phyloP scores from a whole-genome alignment of 2,113 vertebrate genomes.

The Garra rufa region DNA sequence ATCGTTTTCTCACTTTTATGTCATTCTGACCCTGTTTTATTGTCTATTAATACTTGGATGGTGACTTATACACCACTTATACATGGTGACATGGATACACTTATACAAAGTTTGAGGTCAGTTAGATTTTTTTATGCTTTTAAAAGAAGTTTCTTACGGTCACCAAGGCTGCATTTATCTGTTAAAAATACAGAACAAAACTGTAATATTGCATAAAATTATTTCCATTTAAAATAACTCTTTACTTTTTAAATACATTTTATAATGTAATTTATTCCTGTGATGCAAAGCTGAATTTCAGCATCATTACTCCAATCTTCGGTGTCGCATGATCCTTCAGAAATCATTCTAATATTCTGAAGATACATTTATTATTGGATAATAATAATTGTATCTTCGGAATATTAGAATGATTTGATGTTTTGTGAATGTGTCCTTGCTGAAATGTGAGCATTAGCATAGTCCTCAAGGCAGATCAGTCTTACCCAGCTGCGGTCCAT shows the following conservation, averaged over 20 bases:
- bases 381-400: too few relatives aligned
- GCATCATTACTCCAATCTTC: not conserved
- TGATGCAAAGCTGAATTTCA: not conserved
- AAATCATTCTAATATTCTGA: not conserved
- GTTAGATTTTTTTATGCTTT: not conserved
- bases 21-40: not conserved
- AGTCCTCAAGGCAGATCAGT: not conserved
- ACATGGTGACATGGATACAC: too few relatives aligned
- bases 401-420: too few relatives aligned
- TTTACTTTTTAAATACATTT: not conserved
- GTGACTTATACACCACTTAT: not conserved
- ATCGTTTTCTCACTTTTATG: not conserved
- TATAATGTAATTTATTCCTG: not conserved
- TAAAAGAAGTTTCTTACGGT: not conserved
- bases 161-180: not conserved
- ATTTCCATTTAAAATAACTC: not conserved
- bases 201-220: not conserved
- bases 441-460: not conserved
- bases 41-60: not conserved
- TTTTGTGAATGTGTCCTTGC: not conserved
- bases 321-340: not conserved
- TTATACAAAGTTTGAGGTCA: not conserved
- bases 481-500: slow-evolving; percentile 74
- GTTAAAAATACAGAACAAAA: not conserved
- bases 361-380: not conserved